Conservation (phyloP, 1,140 invertebrate species). For the Drosophila hydei region DNA sequence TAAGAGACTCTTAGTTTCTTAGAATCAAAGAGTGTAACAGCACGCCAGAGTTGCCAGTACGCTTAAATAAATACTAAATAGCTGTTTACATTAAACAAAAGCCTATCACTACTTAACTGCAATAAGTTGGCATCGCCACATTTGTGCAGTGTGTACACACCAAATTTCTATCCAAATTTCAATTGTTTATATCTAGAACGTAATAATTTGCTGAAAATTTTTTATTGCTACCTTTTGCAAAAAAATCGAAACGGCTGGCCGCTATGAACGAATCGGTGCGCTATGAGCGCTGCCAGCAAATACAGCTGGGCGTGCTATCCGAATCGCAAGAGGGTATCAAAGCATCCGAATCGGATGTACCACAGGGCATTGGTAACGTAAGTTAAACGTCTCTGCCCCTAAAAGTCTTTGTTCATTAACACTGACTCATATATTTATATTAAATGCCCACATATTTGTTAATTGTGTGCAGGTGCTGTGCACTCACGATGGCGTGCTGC, state of each 20-base stretch:
- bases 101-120: background rate
- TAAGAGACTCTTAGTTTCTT: too few species aligned
- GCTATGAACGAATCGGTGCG: constrained; percentile 77
- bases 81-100: too few species aligned
- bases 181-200: constrained; percentile 69
- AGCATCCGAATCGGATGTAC: constrained; percentile 36
- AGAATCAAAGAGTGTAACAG: background rate
- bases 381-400: constrained; percentile 27
- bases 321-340: constrained; percentile 51
- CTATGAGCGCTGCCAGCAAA: constrained; percentile 67
- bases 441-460: constrained; percentile 3
- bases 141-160: constrained; percentile 33
- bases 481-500: constrained; percentile 87
- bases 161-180: constrained; percentile 16
- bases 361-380: constrained; percentile 67
- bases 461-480: constrained; percentile 85
- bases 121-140: constrained; percentile 13
- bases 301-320: constrained; percentile 61
- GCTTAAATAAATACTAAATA: background rate
- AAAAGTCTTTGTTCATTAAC: constrained; percentile 35
- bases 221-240: background rate
- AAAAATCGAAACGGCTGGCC: constrained; percentile 22
- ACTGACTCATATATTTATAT: constrained; percentile 71
- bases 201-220: constrained; percentile 57
- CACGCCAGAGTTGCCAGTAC: background rate